phyloP scores from a whole-genome alignment of 2,888 invertebrate genomes.

The Pollenia labialis region DNA sequence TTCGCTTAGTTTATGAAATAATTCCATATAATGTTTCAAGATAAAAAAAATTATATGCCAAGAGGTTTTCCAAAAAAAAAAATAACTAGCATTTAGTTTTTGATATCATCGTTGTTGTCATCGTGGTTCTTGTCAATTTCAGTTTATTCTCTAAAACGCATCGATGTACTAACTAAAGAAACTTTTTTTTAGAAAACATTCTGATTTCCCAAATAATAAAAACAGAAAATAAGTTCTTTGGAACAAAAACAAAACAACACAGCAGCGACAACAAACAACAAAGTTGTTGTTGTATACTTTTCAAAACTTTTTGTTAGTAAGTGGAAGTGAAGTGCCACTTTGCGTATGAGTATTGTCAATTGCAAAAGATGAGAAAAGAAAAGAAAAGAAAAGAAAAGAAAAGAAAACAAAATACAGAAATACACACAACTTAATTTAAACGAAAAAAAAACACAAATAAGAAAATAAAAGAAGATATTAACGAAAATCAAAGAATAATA shows the following conservation, averaged over 20 bases:
- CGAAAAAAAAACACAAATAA: neutral
- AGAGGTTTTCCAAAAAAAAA: constrained; percentile 27
- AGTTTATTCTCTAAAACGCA: constrained; percentile 49
- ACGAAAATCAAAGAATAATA: constrained; percentile 50
- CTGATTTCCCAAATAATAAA: constrained; percentile 49
- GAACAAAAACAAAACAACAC: constrained; percentile 41
- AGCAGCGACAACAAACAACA: constrained; percentile 28
- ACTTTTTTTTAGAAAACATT: neutral
- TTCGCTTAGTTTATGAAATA: constrained; percentile 53
- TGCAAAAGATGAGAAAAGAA: constrained; percentile 56
- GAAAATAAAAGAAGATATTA: constrained; percentile 28
- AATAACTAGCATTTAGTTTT: constrained; percentile 47
- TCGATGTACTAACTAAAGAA: neutral
- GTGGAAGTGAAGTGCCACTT: constrained; percentile 67
- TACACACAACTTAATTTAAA: constrained; percentile 37
- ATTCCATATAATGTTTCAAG: constrained; percentile 51
- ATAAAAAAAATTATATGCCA: constrained; percentile 31
- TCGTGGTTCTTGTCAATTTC: constrained; percentile 60
- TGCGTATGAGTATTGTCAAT: constrained; percentile 73
- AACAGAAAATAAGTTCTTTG: constrained; percentile 19
- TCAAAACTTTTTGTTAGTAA: constrained; percentile 58
- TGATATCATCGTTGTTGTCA: constrained; percentile 39
- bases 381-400: constrained; percentile 38
- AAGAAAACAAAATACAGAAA: constrained; percentile 20
- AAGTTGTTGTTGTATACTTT: constrained; percentile 55